Evolutionary conservation across 2,113 vertebrate genomes (phyloP), one percentile per base, ranked within the genome.

Genomic region (Carollia perspicillata): DNA sequence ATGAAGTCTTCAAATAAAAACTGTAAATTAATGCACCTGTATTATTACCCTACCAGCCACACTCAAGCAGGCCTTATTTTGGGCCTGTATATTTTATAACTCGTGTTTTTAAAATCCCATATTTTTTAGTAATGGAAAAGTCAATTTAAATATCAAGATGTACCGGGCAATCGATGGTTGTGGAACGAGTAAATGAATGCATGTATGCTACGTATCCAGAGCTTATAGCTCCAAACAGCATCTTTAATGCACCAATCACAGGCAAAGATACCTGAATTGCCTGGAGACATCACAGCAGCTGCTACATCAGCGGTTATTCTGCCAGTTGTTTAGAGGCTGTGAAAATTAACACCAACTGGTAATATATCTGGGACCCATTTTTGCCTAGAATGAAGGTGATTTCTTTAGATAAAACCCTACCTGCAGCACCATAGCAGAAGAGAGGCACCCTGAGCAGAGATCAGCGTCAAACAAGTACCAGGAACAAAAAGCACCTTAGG

Each of bases 281-380:
- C 78, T 85, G 35, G 30, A 20, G 92, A 60, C 35, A 18, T 74
- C 28, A 85, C 9, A 88, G 35, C 49, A 84, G 58, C 75, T 95
- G 90, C 90, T 80, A 9, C 8, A 33, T 83, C 93, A 97, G 91
- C 91, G 93, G 78, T 89, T 93, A 86, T 66, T 96, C 94, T 85
- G 35, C 53, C 93, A 79, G 42, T 83, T 96, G 81, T 94, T 95
- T 85, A 86, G 47, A 95, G 47, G 37, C 81, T 58, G 77, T 84
- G 81, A 90, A 89, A 89, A 95, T 96, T 85, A 93, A 77, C 77
- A 85, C 42, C 23, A 71, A 37, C 49, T 91, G 85, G 72, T n/a
- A 33, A n/a, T 90, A 63, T 93, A 94, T 95, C 72, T 86, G 14
- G 44, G 28, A 95, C 26, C 47, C 81, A 78, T 78, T 84, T 89